These are phyloP conservation scores for Drosophila pallidifrons DNA, from an alignment of 1,140 invertebrate species.

Conservation along the genomic window DNA sequence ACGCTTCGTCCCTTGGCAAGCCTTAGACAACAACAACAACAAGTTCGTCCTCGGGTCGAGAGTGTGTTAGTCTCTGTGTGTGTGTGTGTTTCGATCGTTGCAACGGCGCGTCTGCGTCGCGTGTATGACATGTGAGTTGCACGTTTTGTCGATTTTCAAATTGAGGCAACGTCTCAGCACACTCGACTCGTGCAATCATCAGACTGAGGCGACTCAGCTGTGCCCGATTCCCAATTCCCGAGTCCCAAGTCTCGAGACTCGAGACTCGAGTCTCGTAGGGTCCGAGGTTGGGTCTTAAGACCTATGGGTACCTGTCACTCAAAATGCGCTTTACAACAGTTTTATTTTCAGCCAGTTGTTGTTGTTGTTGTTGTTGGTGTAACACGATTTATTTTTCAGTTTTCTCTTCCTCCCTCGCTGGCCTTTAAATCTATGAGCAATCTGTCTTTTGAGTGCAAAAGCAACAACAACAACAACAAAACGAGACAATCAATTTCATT, in stretches of 20 bases:
- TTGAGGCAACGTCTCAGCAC: slow-evolving; percentile 76
- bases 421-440: slow-evolving; percentile 70
- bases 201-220: slow-evolving; percentile 76
- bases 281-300: slow-evolving; percentile 58
- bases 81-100: not conserved
- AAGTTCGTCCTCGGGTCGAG: slow-evolving; percentile 19
- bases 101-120: slow-evolving; percentile 50
- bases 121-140: slow-evolving; percentile 82
- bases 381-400: slow-evolving; percentile 76
- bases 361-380: slow-evolving; percentile 56
- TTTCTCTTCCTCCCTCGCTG: slow-evolving; percentile 28
- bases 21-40: not conserved
- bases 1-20: slow-evolving; percentile 21
- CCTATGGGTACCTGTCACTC: slow-evolving; percentile 82
- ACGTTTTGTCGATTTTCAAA: slow-evolving; percentile 83
- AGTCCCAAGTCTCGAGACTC: not conserved
- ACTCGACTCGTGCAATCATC: slow-evolving; percentile 77
- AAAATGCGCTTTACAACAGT: slow-evolving; percentile 82
- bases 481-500: slow-evolving; percentile 69
- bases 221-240: slow-evolving; percentile 15
- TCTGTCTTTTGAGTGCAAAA: slow-evolving; percentile 77
- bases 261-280: slow-evolving; percentile 4
- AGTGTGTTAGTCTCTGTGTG: no score
- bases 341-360: slow-evolving; percentile 64
- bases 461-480: slow-evolving; percentile 33